These are phyloP conservation scores for Dicrostonyx torquatus DNA, from an alignment of 2,797 vertebrate species.

Conservation along the genomic window DNA sequence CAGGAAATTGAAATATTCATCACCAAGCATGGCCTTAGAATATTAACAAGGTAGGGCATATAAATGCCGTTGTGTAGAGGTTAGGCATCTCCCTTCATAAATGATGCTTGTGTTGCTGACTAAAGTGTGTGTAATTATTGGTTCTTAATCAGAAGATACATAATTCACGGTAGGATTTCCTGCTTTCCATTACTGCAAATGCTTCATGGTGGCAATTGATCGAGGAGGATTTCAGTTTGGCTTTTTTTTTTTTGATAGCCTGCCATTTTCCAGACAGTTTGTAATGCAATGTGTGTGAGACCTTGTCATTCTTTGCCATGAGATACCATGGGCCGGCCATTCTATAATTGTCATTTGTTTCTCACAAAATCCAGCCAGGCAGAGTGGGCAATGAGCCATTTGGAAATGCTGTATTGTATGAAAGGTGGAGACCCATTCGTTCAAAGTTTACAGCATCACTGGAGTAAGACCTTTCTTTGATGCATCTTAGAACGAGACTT, in stretches of 20 bases:
- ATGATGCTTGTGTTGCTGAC: neutral
- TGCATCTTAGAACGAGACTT: neutral
- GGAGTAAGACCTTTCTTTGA: neutral
- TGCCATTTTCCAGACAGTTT: neutral
- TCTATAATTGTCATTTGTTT: conserved; percentile 6
- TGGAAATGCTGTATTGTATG: neutral
- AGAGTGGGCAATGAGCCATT: neutral
- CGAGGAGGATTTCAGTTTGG: conserved; percentile 17
- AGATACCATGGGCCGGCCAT: neutral
- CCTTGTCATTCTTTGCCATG: neutral
- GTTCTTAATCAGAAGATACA: conserved; percentile 30
- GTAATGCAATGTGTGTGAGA: neutral
- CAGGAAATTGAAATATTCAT: conserved; percentile 36
- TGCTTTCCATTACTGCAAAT: neutral
- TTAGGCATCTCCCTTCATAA: neutral
- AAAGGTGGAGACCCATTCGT: neutral
- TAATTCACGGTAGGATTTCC: neutral
- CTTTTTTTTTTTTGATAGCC: neutral
- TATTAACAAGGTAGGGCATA: neutral
- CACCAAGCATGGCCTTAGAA: neutral
- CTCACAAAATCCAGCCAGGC: neutral
- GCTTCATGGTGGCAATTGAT: neutral
- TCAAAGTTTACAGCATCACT: neutral
- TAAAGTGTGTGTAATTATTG: neutral
- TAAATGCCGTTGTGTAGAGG: neutral